Evolutionary conservation across 2,113 vertebrate species (phyloP).

Genomic region (Asarcornis scutulata): DNA sequence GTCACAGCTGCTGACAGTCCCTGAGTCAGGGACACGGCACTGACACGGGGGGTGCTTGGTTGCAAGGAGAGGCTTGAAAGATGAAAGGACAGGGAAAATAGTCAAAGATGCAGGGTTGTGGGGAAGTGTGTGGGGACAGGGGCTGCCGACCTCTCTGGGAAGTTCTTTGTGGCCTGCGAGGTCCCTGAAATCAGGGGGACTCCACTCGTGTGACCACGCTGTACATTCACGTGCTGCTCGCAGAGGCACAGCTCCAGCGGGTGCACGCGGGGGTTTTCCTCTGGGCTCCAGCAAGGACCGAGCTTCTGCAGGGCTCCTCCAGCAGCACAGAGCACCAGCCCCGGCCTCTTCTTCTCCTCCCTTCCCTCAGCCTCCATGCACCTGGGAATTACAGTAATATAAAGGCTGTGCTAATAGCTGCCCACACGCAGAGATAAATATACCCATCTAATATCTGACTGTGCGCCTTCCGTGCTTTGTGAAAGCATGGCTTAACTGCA

Average conservation of each 20-base stretch:
- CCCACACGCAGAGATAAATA: neutral
- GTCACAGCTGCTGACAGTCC: neutral
- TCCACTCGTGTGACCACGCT: rapidly evolving
- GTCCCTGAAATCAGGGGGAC: rapidly evolving
- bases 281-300: rapidly evolving
- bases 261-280: rapidly evolving
- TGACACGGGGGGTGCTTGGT: neutral
- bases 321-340: neutral
- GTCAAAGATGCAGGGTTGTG: neutral
- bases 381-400: neutral
- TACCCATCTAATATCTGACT: neutral
- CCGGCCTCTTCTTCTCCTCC: neutral
- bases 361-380: neutral
- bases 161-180: neutral
- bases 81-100: neutral
- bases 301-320: neutral
- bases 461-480: neutral
- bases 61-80: neutral
- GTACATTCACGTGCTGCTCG: rapidly evolving
- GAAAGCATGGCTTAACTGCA: rapidly evolving
- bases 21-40: rapidly evolving
- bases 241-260: neutral
- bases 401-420: neutral
- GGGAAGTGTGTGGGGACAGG: rapidly evolving
- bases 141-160: neutral